Base-by-base conservation (phyloP, 1,140 invertebrate genomes). In the Drosophila novamexicana region DNA sequence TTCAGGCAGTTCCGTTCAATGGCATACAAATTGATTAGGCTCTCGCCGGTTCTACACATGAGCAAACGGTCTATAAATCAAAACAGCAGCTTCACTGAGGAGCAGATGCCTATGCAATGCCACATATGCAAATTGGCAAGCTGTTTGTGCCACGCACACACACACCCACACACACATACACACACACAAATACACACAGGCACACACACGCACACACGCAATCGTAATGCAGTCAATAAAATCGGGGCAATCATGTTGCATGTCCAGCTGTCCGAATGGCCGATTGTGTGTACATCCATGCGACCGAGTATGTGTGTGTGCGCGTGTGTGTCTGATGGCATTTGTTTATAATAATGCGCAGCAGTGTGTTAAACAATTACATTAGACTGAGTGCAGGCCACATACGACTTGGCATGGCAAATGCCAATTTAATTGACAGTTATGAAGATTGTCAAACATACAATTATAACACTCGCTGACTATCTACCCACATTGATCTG, bases 381-480 rank as follows among this genome's bases (percentile, higher is more conserved):
- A 88, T 80, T 80, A 86, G 83, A 40, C 52, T 40, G 16, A 64
- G 52, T 37, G 50, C 42, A 32, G 12, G 49, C 16, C 18, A 36
- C 45, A 10, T 36, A 18, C 59, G 39, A 52, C 74, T 63, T 66
- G 71, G 57, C 72, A 65, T 63, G 44, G 37, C 80, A 56, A 68
- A 75, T 62, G 83, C 72, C 80, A 89, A 89, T 89, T 79, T 81
- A 89, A 89, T 89, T 89, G 84, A 89, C 84, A 89, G 84, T 89
- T 89, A 89, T 89, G 84, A 89, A 89, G 85, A 89, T 89, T 90
- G 85, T 84, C 84, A 89, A 89, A 89, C 85, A 89, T 75, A 84
- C 80, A 89, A 81, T 88, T 89, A 88, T 88, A 88, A 80, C 80
- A 88, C 83, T 86, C 72, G 29, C 75, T 59, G 68, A 69, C 80